Percentiles rank a stretch among this genome's conserved stretches.
These are phyloP conservation scores for Standfussiana lucernea DNA, from an alignment of 2,888 invertebrate species.

Conservation along the genomic window DNA sequence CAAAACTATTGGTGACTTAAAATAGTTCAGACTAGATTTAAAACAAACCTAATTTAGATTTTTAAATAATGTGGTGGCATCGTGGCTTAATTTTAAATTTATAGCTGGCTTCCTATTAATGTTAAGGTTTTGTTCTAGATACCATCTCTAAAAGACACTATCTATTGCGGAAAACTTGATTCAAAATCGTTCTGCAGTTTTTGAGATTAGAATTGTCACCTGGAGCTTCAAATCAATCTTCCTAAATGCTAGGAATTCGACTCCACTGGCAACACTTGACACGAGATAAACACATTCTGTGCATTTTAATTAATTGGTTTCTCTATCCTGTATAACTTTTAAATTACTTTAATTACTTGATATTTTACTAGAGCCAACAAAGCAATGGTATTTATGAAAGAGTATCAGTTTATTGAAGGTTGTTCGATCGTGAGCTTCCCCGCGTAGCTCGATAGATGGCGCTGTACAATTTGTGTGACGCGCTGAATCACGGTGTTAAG, in stretches of 20 bases:
- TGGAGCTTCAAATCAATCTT: background rate
- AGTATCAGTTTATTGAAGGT: background rate
- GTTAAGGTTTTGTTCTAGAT: background rate
- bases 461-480: too few species aligned
- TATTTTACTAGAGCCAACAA: background rate
- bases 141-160: background rate
- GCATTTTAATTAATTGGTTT: background rate
- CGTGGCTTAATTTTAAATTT: background rate
- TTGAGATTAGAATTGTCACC: background rate
- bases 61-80: background rate
- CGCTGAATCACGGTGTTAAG: too few species aligned
- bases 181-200: too few species aligned
- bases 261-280: background rate
- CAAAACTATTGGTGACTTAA: background rate
- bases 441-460: too few species aligned
- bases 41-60: conserved; percentile 8
- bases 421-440: too few species aligned
- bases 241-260: background rate
- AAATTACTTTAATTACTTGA: background rate
- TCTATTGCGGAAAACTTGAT: background rate
- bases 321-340: background rate
- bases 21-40: conserved; percentile 29
- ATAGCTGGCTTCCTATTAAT: background rate
- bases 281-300: background rate
- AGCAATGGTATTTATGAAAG: background rate